Conservation (phyloP, 1,140 invertebrate genomes). For the Micrasema minimum region DNA sequence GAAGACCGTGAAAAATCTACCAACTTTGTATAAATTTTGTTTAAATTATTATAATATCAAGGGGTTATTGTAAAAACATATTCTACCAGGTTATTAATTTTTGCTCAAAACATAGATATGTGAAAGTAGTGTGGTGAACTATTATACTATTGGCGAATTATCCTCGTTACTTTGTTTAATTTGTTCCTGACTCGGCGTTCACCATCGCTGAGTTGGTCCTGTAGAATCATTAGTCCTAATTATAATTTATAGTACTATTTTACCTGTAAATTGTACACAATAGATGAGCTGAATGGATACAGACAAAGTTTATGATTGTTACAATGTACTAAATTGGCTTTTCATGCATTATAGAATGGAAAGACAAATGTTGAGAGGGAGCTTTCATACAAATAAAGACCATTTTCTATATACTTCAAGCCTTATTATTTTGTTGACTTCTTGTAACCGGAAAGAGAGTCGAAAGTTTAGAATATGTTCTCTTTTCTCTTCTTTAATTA, state of each 20-base stretch:
- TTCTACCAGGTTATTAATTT: no score
- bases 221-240: slow-evolving; percentile 18
- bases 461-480: no score
- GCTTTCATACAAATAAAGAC: slow-evolving; percentile 35
- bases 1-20: no score
- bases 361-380: neutral
- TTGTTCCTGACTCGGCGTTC: neutral
- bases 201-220: neutral
- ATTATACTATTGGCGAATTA: no score
- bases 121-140: no score
- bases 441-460: no score
- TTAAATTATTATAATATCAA: no score
- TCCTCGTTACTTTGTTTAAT: neutral
- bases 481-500: no score
- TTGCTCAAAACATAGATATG: no score
- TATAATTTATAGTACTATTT: slow-evolving; percentile 21
- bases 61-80: no score
- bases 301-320: slow-evolving; percentile 35
- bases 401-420: slow-evolving; percentile 10
- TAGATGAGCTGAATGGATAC: slow-evolving; percentile 33
- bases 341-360: slow-evolving; percentile 11
- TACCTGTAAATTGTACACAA: slow-evolving; percentile 29
- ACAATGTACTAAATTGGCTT: slow-evolving; percentile 18
- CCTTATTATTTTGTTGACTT: slow-evolving; percentile 19
- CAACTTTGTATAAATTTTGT: no score